Base-by-base conservation (phyloP, 2,888 invertebrate genomes). In the Leptura quadrifasciata region DNA sequence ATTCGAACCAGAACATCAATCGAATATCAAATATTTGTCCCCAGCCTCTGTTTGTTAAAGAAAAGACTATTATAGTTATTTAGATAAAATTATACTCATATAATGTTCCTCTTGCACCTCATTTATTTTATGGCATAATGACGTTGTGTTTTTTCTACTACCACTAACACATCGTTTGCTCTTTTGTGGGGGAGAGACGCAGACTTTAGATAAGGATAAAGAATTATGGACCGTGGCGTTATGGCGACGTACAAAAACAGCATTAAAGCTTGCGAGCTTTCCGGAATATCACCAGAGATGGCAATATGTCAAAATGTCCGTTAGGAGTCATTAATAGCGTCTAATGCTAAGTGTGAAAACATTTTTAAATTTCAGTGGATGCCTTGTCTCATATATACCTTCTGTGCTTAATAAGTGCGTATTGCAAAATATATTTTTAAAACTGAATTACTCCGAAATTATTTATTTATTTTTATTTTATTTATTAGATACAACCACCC, bases 251-350 rank as follows among this genome's bases (percentile, higher is more conserved):
- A 70, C 70, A 74, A 76, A 76, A 70, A 78, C 54, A 15, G 31
- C 57, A 20, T 20, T 39, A 20, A 20, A 69, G 69, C 58, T 21
- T 17, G 58, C 58, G 10, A 35, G 24, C 69, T 69, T 69, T 39
- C 31, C 47, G 58, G 54, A 21, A 58, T 54, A 69, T 69, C 68
- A 10, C 27, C 27, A 20, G 54, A 47, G 35, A 61, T 63, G 63
- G 65, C 81, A 80, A 82, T 82, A 81, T 79, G 83, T 82, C 83
- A 83, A 82, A 82, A 81, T 68, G 82, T 82, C 80, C 76, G 78
- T 81, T 80, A 79, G 78, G 82, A 81, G 75, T 83, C 83, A 83
- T 83, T 82, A 83, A 82, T 81, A 21, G 68, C 24, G 55, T 55
- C 68, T 55, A 18, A 27, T 12, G 39, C 35, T 10, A 15, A 27